Evolutionary conservation across 2,113 vertebrate species (phyloP), one percentile per base, ranked within the genome.

Genomic region (Zingel zingel): DNA sequence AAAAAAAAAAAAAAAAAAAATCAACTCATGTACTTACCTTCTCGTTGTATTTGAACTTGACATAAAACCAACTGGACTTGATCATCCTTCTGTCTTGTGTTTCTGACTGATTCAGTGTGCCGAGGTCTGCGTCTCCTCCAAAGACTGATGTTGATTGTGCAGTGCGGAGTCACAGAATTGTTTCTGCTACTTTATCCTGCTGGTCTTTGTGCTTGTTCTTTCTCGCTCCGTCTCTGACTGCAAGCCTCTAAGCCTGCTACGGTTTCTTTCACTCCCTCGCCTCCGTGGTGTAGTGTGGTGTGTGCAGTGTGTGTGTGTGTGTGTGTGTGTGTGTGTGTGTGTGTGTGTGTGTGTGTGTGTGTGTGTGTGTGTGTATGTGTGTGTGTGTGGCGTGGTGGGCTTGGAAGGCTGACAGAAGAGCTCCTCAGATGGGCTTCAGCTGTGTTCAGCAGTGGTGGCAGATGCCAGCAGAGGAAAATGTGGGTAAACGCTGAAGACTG

Each of bases 1-100:
- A 16, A 2, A 8, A 9, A 2, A 61, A 51, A 7, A 65, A 21
- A 74, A 3, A 3, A 66, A n/a, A 6, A 74, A 21, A 69, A 45
- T 47, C 36, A 57, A 81, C 84, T 83, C 0, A 19, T n/a, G 13
- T 39, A 93, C 98, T 95, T 95, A 99, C 98, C 97, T 99, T 98
- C 84, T 98, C 97, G 0, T 97, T 97, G 86, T 97, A 98, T 93
- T 98, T 99, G 96, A 99, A 99, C 94, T 98, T 99, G 93, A 99
- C 98, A 90, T 98, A 98, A 94, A 99, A 99, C 98, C 98, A 99
- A 88, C 96, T 99, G 47, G 98, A 99, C 94, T 98, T 99, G 95
- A 99, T 98, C 98, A 99, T 99, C n/a, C 85, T 96, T 56, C 94
- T 89, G 43, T 89, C 84, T 80, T 77, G 80, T 74, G 88, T 69